These are phyloP conservation scores for Phoenicopterus ruber DNA, from an alignment of 2,113 vertebrate genomes.

Conservation along the genomic window DNA sequence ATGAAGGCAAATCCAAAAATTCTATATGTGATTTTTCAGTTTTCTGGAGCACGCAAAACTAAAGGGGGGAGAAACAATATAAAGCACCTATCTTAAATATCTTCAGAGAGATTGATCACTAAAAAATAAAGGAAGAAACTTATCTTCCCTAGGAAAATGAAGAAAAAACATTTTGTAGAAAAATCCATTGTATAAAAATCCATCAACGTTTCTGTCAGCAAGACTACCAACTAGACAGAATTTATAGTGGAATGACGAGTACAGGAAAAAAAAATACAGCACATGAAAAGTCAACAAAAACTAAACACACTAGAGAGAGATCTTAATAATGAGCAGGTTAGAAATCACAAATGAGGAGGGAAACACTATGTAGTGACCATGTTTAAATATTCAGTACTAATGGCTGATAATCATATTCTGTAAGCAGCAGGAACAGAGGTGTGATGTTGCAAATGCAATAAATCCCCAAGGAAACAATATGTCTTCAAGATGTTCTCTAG, in stretches of 20 bases:
- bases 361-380: background rate
- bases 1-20: background rate
- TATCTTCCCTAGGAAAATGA: background rate
- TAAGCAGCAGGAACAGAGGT: slow-evolving; percentile 16
- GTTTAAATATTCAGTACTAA: slow-evolving; percentile 8
- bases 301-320: background rate
- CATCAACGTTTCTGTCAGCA: background rate
- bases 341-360: background rate
- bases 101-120: background rate
- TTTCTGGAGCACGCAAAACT: background rate
- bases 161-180: background rate
- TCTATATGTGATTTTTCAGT: background rate
- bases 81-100: background rate
- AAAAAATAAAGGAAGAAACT: background rate
- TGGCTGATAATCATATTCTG: slow-evolving; percentile 8
- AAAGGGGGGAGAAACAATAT: background rate
- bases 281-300: background rate
- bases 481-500: slow-evolving; percentile 6
- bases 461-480: slow-evolving; percentile 29
- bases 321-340: background rate
- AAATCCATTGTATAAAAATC: background rate
- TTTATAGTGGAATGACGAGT: background rate
- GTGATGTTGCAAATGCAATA: slow-evolving; percentile 13
- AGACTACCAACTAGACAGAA: background rate
- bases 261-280: background rate